phyloP scores from a whole-genome alignment of 2,888 invertebrate species.

The Chrysodeixis includens region DNA sequence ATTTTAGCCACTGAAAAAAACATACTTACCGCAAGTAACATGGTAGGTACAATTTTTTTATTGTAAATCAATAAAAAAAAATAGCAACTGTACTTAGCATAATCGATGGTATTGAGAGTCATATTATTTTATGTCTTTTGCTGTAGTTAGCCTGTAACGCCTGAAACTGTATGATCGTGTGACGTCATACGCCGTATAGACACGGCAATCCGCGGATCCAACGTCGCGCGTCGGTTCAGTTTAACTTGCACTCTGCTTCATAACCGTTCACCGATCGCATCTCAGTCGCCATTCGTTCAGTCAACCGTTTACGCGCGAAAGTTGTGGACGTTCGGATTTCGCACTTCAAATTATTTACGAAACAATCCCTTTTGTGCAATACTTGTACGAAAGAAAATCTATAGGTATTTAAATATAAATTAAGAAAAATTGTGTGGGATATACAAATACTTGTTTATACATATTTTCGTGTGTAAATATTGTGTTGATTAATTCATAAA shows the following conservation, averaged over 20 bases:
- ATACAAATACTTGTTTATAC: background rate
- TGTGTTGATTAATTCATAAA: constrained; percentile 33
- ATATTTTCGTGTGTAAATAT: constrained; percentile 14
- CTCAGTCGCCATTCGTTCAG: constrained; percentile 64
- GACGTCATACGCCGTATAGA: no score
- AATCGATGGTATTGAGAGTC: no score
- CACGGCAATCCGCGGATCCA: constrained; percentile 2
- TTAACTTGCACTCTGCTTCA: constrained; percentile 8
- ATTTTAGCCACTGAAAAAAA: no score
- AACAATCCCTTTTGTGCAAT: constrained; percentile 65
- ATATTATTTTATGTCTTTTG: no score
- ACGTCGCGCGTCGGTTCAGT: no score
- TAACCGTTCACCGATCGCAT: constrained; percentile 39
- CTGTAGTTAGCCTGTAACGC: no score
- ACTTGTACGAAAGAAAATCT: constrained; percentile 55
- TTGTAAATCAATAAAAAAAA: no score
- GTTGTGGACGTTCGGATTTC: constrained; percentile 67
- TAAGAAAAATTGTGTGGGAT: constrained; percentile 17
- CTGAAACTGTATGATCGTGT: background rate
- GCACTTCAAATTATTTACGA: constrained; percentile 65
- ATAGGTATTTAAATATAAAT: constrained; percentile 12
- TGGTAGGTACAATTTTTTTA: no score
- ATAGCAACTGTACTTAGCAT: no score
- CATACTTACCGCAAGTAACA: no score
- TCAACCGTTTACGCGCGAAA: constrained; percentile 76